Evolutionary conservation across 2,113 vertebrate genomes (phyloP).

Genomic region (Crypturellus undulatus): DNA sequence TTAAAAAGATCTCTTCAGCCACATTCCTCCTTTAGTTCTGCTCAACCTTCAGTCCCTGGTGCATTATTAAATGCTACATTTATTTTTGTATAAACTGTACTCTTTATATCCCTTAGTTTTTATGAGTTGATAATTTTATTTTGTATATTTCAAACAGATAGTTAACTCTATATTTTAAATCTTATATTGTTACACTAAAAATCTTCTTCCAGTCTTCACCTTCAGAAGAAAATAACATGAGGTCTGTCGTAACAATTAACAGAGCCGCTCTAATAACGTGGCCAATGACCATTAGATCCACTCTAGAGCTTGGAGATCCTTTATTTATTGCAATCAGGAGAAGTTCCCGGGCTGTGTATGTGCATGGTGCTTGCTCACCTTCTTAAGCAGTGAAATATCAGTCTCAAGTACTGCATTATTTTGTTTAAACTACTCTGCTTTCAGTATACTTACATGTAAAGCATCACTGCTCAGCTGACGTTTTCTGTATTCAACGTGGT

Average conservation of each 20-base stretch:
- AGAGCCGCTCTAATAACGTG: neutral
- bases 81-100: constrained; percentile 51
- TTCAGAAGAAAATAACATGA: neutral
- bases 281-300: neutral
- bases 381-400: neutral
- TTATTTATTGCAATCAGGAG: constrained; percentile 22
- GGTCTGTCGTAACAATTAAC: neutral
- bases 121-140: constrained; percentile 57
- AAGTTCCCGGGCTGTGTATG: neutral
- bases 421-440: neutral
- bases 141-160: constrained; percentile 38
- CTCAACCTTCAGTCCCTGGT: neutral
- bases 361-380: neutral
- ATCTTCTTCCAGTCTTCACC: neutral
- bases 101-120: constrained; percentile 46
- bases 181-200: constrained; percentile 40
- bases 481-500: neutral
- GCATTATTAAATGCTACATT: constrained; percentile 42
- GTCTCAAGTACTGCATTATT: neutral
- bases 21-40: neutral
- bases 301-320: neutral
- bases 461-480: neutral
- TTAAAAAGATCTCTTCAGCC: neutral
- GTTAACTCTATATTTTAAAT: constrained; percentile 4
- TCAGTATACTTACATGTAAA: neutral